Conservation (phyloP, 1,140 invertebrate species). For the Saxidomus purpurata region DNA sequence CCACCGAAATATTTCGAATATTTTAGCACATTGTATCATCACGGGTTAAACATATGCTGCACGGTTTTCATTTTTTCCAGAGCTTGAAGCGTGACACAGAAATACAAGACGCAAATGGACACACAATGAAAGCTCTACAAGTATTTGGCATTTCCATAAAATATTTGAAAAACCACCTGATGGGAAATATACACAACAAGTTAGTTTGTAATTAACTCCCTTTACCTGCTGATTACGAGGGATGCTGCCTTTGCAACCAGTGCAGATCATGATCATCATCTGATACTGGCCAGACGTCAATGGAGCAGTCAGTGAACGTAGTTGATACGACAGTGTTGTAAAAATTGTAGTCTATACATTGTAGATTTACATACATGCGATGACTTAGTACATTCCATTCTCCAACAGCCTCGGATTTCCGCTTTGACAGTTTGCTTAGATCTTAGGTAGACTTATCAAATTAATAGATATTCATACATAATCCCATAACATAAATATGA, state of each 20-base stretch:
- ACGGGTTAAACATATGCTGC: too few species aligned
- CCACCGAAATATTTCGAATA: too few species aligned
- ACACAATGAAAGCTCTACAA: not conserved
- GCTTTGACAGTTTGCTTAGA: too few species aligned
- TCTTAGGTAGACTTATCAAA: too few species aligned
- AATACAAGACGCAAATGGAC: not conserved
- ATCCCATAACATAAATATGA: too few species aligned
- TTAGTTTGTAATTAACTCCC: not conserved
- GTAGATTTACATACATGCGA: not conserved
- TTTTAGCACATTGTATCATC: too few species aligned
- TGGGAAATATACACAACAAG: conserved; percentile 3
- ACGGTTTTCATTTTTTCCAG: too few species aligned
- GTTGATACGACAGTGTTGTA: not conserved
- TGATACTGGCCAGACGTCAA: not conserved
- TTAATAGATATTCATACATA: too few species aligned
- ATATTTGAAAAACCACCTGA: conserved; percentile 26
- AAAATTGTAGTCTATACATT: not conserved
- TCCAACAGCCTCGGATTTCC: too few species aligned
- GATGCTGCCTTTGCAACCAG: not conserved
- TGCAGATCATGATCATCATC: not conserved
- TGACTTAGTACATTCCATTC: not conserved
- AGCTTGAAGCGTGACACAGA: conserved; percentile 15
- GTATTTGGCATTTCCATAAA: conserved; percentile 27
- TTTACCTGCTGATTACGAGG: too few species aligned
- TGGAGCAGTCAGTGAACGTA: not conserved